Evolutionary conservation across 2,113 vertebrate species (phyloP).

Genomic region (Neolamprologus cancellatus): DNA sequence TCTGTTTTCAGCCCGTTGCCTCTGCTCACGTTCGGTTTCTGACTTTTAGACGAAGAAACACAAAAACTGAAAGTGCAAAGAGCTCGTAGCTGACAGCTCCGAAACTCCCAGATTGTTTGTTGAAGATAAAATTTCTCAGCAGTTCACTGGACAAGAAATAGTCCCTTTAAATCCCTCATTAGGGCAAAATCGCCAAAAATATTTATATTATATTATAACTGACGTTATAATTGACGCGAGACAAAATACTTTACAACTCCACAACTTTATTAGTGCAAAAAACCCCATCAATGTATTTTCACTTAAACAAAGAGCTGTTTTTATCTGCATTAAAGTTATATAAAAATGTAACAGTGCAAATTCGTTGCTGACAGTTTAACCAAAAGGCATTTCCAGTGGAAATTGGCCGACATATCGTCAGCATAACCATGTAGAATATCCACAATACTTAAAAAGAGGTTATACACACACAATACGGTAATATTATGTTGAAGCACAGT

Average conservation of each 20-base stretch:
- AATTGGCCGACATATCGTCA: accelerated
- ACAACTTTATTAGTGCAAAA: neutral
- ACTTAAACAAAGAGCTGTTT: neutral
- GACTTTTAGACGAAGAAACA: neutral
- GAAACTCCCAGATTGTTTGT: neutral
- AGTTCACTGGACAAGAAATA: accelerated
- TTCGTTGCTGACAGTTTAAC: accelerated
- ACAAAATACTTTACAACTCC: neutral
- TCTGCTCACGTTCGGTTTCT: neutral
- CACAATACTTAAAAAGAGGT: accelerated
- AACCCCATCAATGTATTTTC: neutral
- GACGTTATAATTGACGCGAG: accelerated
- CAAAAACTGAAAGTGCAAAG: neutral
- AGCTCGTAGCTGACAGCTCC: neutral
- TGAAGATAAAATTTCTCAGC: neutral
- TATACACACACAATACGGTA: accelerated
- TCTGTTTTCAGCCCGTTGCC: neutral
- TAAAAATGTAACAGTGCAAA: accelerated
- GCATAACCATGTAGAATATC: accelerated
- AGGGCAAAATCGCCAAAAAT: neutral
- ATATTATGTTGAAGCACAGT: accelerated
- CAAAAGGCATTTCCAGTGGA: accelerated
- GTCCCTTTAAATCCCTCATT: neutral
- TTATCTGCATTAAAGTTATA: accelerated
- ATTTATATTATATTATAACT: neutral